Evolutionary conservation across 2,797 vertebrate genomes (phyloP).

Genomic region (Argya squamiceps): DNA sequence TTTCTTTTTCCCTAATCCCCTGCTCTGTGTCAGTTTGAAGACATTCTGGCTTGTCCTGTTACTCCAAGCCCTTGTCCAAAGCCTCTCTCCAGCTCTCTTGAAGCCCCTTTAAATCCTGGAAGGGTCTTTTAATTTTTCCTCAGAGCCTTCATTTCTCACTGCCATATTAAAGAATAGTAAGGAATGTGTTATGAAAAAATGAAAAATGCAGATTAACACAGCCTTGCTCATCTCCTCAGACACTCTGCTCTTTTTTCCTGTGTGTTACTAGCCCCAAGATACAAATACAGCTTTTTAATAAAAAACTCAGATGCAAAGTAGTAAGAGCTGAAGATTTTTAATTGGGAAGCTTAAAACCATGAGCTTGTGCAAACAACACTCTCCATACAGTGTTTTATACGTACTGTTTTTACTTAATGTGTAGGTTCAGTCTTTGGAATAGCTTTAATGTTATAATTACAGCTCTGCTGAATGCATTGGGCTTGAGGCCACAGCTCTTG

Average conservation of each 20-base stretch:
- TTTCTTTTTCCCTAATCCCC: neutral
- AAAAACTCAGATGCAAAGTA: neutral
- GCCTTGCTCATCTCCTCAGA: neutral
- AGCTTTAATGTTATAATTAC: conserved; percentile 44
- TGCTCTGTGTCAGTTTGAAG: neutral
- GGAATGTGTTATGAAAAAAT: neutral
- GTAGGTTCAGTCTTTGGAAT: neutral
- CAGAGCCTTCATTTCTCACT: neutral
- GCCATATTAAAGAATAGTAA: neutral
- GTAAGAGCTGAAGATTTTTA: neutral
- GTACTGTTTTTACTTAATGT: neutral
- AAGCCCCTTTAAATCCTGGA: neutral
- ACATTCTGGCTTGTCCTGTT: neutral
- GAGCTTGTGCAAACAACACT: neutral
- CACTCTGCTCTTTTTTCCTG: neutral
- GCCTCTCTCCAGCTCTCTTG: neutral
- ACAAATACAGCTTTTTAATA: neutral
- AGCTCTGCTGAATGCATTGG: neutral
- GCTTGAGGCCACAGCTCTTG: neutral
- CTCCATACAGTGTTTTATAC: neutral
- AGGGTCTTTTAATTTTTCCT: neutral
- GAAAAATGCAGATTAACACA: neutral
- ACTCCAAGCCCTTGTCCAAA: neutral
- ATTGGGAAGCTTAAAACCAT: neutral
- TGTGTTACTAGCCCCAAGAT: neutral